A percentile compares a stretch with the other conserved stretches of the same genome.
Conservation (phyloP, 92 coral and sea anemone species). For the Actinostola sp. region DNA sequence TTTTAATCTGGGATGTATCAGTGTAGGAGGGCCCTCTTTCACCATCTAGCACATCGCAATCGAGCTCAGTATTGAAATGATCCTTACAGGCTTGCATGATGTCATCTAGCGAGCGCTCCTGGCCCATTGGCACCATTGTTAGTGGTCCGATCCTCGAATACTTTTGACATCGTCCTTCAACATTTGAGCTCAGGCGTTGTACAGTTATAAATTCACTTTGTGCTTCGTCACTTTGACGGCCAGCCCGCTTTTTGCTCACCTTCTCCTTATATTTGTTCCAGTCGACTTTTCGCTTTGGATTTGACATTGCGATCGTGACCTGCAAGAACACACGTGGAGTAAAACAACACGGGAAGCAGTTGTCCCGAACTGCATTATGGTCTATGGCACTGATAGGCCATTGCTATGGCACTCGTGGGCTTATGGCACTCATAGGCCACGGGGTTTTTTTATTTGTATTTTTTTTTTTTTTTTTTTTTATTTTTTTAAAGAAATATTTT, state of each 20-base stretch:
- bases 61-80: slow-evolving; percentile 45
- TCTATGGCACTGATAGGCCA: slow-evolving; percentile 52
- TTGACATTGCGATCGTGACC: slow-evolving; percentile 1
- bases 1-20: slow-evolving; percentile 43
- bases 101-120: slow-evolving; percentile 54
- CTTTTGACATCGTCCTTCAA: slow-evolving; percentile 45
- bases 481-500: no score
- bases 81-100: slow-evolving; percentile 55
- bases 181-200: slow-evolving; percentile 35
- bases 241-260: slow-evolving; percentile 12
- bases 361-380: slow-evolving; percentile 24
- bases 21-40: slow-evolving; percentile 58
- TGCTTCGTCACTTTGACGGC: not conserved
- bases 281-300: slow-evolving; percentile 33
- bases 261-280: slow-evolving; percentile 27
- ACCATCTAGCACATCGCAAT: slow-evolving; percentile 57
- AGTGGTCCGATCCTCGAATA: slow-evolving; percentile 62
- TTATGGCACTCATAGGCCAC: slow-evolving; percentile 42
- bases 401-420: no score
- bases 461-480: no score
- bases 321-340: not conserved
- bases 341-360: not conserved
- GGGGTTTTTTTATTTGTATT: slow-evolving; percentile 31
- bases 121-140: slow-evolving; percentile 57
- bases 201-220: slow-evolving; percentile 37